Evolutionary conservation across 2,888 invertebrate species (phyloP).

Genomic region (Orgyia antiqua): DNA sequence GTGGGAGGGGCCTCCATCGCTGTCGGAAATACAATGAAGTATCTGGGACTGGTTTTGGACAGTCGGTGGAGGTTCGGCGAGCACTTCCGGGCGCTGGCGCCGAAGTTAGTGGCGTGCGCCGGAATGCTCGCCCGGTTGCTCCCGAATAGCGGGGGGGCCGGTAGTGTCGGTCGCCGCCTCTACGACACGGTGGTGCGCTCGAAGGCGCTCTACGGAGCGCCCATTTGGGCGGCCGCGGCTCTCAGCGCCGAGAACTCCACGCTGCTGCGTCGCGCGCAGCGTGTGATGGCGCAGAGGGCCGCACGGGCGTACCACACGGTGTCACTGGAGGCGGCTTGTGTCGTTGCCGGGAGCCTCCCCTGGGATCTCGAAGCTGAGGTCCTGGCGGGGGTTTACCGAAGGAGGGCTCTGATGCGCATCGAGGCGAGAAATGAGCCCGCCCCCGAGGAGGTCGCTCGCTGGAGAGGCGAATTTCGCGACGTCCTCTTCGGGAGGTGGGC

Average conservation of each 20-base stretch:
- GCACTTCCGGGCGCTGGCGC: too few species aligned
- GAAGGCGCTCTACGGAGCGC: too few species aligned
- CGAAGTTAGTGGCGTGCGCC: too few species aligned
- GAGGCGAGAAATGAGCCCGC: background rate
- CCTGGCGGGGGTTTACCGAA: background rate
- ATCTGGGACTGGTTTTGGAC: too few species aligned
- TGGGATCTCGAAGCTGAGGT: slow-evolving; percentile 9
- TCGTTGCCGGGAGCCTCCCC: slow-evolving; percentile 6
- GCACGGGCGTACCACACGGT: slow-evolving; percentile 6
- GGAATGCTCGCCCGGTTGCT: too few species aligned
- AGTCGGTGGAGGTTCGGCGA: too few species aligned
- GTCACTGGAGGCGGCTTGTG: slow-evolving; percentile 7
- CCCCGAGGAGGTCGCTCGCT: background rate
- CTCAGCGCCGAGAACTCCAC: background rate
- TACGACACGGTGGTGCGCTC: too few species aligned
- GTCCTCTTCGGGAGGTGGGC: slow-evolving; percentile 18
- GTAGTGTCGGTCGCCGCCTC: too few species aligned
- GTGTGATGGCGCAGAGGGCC: background rate
- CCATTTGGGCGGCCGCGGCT: background rate
- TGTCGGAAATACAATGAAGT: too few species aligned
- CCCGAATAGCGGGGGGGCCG: too few species aligned
- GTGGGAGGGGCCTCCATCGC: too few species aligned
- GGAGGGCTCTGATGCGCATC: background rate
- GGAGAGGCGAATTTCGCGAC: background rate
- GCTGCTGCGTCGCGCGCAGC: background rate